phyloP scores from a whole-genome alignment of 1,140 invertebrate species.

The Planococcus citri region DNA sequence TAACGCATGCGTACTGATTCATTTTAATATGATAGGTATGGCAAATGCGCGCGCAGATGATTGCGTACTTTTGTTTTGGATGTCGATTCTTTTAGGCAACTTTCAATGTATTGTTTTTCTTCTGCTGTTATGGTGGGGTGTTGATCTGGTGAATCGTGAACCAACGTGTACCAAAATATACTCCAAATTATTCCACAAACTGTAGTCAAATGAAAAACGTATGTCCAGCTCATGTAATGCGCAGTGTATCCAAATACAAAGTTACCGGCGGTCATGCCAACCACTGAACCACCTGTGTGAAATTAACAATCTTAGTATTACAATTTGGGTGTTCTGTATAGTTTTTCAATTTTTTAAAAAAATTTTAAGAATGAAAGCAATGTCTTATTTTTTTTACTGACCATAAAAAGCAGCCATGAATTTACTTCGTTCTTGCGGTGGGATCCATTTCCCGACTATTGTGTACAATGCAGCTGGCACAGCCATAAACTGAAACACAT shows the following conservation, averaged over 20 bases:
- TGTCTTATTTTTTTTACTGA: too few relatives aligned
- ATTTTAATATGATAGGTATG: too few relatives aligned
- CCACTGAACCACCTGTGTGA: constrained; percentile 20
- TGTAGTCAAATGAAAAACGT: constrained; percentile 36
- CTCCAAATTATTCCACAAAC: constrained; percentile 61
- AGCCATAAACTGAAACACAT: too few relatives aligned
- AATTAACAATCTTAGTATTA: too few relatives aligned
- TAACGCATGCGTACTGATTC: neutral
- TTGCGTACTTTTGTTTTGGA: neutral
- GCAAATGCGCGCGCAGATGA: too few relatives aligned
- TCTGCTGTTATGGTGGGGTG: constrained; percentile 62
- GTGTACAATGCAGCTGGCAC: too few relatives aligned
- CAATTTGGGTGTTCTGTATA: too few relatives aligned
- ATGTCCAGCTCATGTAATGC: neutral
- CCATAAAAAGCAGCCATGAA: too few relatives aligned
- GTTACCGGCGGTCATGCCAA: constrained; percentile 55
- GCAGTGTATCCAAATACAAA: constrained; percentile 34
- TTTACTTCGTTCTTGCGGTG: too few relatives aligned
- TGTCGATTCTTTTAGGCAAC: neutral
- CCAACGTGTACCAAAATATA: constrained; percentile 53
- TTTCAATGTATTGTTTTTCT: constrained; percentile 37
- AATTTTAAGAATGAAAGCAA: too few relatives aligned
- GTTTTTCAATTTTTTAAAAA: too few relatives aligned
- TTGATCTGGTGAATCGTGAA: constrained; percentile 58
- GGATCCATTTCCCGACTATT: too few relatives aligned